Base-by-base conservation (phyloP, 1,140 invertebrate species). In the Chironomus tepperi region DNA sequence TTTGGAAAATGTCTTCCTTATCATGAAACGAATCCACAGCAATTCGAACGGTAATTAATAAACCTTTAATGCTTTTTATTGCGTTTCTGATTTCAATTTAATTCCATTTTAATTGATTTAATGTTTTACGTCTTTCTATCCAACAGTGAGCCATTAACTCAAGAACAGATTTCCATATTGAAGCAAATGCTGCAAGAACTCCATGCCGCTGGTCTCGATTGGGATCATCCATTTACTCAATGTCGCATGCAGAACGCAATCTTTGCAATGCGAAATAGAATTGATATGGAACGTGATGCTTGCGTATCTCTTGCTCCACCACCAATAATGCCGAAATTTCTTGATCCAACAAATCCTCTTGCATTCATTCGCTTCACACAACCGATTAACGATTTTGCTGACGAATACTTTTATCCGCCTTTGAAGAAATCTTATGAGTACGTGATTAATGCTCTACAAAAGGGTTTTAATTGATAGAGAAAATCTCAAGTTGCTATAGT, bases 361-460 rank as follows among this genome's bases (percentile, higher is more conserved):
- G 93, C 93, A 18, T 90, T 90, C 77, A 89, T 96, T 1, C 89
- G 89, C 75, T 94, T 93, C 77, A 90, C 87, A 0, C 91, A 92
- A 5, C 92, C 91, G 74, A 85, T 86, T 47, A 83, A 85, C 3
- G 86, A 90, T 76, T 92, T 89, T 78, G 89, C 90, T 2, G 90
- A 93, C 77, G 88, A 92, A 82, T 83, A 92, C n/a, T 94, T 91
- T 79, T 89, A 87, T 80, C 89, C 92, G 42, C 89, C 90, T 18
- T 79, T 79, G n/a, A 79, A 79, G 24, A 75, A 76, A 19, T 77
- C 78, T 43, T 75, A 74, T 10, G 65, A 70, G 65, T 74, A 72
- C 75, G 34, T 75, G 72, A 19, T 78, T 75, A 73, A 72, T 75
- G 15, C 76, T 57, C 57, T 34, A 34, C 24, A 34, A 34, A 5